Conservation (phyloP, 2,797 vertebrate species). For the Gallinago stenura region DNA sequence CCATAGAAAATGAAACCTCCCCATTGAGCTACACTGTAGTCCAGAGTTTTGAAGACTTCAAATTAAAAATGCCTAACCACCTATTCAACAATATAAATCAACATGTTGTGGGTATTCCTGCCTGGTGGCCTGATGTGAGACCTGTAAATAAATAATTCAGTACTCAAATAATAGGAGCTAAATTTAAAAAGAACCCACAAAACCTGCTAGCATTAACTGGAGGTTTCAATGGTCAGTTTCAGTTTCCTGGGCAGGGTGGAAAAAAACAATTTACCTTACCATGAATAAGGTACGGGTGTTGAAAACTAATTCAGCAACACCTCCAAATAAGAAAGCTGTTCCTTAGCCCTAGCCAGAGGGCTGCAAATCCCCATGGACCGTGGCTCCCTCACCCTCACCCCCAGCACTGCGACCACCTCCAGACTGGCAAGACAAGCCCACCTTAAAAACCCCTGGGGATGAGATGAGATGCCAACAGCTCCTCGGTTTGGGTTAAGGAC, state of each 20-base stretch:
- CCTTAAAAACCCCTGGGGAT: fast-evolving
- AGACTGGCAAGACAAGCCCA: not conserved
- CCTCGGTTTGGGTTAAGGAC: not conserved
- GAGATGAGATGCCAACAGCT: not conserved
- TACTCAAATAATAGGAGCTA: conserved; percentile 1
- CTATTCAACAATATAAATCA: not conserved
- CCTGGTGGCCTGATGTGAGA: not conserved
- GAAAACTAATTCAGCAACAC: not conserved
- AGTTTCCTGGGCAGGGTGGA: not conserved
- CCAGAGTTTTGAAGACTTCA: not conserved
- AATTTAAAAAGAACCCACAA: conserved; percentile 30
- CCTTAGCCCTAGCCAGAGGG: not conserved
- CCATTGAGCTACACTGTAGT: not conserved
- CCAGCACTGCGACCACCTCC: fast-evolving
- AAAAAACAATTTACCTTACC: not conserved
- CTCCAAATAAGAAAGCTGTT: not conserved
- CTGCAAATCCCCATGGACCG: not conserved
- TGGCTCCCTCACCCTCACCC: fast-evolving
- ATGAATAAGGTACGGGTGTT: fast-evolving
- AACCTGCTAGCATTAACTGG: not conserved
- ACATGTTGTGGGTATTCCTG: not conserved
- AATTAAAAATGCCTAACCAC: not conserved
- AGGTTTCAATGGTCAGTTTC: not conserved
- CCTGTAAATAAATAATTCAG: conserved; percentile 28
- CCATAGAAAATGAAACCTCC: not conserved